These are phyloP conservation scores for Orientallactaga bullata DNA, from an alignment of 2,113 vertebrate genomes.

Conservation along the genomic window DNA sequence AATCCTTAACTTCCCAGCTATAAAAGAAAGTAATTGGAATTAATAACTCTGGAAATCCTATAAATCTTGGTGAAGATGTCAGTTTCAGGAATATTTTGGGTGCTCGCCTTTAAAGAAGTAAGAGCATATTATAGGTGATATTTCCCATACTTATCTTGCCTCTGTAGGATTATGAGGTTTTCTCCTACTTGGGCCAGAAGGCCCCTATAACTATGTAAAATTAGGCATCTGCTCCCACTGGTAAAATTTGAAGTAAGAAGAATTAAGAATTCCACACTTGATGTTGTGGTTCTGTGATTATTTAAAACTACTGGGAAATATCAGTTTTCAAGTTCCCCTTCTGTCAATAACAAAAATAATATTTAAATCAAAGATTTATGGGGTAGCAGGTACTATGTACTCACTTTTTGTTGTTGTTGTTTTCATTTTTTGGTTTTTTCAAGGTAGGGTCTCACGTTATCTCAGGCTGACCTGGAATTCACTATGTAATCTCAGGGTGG, in stretches of 20 bases:
- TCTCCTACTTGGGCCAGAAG: neutral
- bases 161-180: neutral
- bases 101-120: neutral
- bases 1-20: neutral
- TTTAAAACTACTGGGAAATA: neutral
- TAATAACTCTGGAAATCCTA: neutral
- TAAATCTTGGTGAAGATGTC: neutral
- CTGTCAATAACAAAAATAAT: neutral
- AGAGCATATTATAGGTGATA: neutral
- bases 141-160: neutral
- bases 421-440: no score
- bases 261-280: neutral
- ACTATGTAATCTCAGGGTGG: no score
- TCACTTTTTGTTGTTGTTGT: neutral
- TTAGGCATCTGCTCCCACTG: neutral
- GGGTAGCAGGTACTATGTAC: neutral
- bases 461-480: no score
- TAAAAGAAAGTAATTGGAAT: neutral
- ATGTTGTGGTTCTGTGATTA: neutral
- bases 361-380: neutral
- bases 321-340: constrained; percentile 35
- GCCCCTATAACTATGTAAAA: neutral
- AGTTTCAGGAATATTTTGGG: neutral
- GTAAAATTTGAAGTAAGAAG: neutral
- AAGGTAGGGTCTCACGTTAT: no score